Percentiles rank a stretch among this genome's conserved stretches.
Evolutionary conservation across 2,113 vertebrate species (phyloP).

Genomic region (Aegithalos caudatus): DNA sequence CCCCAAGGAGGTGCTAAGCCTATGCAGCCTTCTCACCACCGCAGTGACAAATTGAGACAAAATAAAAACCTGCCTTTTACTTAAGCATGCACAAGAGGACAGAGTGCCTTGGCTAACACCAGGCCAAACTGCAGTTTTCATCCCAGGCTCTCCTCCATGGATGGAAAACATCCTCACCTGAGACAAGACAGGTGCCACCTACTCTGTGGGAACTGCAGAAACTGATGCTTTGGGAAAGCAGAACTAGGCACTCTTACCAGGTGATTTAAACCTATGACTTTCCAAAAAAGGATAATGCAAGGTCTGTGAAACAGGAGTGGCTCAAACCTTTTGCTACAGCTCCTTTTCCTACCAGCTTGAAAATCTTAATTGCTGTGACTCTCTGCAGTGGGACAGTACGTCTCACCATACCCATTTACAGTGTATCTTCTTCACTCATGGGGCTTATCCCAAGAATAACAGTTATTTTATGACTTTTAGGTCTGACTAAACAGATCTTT

Average conservation of each 20-base stretch:
- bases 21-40: not conserved
- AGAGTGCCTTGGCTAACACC: not conserved
- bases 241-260: not conserved
- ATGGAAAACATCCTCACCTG: not conserved
- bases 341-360: not conserved
- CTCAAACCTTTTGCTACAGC: not conserved
- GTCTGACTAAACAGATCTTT: not conserved
- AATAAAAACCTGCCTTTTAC: not conserved
- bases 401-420: not conserved
- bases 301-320: not conserved
- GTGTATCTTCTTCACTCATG: not conserved
- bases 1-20: no score
- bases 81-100: not conserved
- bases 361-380: not conserved
- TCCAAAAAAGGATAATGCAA: not conserved
- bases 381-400: not conserved
- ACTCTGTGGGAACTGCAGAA: not conserved
- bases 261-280: not conserved
- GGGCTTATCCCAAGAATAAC: not conserved
- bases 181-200: not conserved
- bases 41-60: not conserved
- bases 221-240: not conserved
- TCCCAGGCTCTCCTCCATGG: rapidly evolving
- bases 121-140: not conserved
- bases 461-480: not conserved